phyloP scores from a whole-genome alignment of 2,888 invertebrate genomes.

The Lycophotia porphyrea region DNA sequence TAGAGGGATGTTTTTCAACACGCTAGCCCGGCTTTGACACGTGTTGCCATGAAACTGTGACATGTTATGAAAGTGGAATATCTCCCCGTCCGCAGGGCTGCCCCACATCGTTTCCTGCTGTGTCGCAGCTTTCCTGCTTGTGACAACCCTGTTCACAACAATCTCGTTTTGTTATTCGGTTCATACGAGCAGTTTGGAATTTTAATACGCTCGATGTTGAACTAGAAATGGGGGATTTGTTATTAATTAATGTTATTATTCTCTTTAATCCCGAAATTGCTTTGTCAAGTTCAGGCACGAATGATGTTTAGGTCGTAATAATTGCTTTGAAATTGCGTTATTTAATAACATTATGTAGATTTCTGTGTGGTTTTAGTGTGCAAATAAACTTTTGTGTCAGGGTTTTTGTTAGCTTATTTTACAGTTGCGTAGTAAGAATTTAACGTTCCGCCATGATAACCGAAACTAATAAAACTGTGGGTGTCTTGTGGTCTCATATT shows the following conservation, averaged over 20 bases:
- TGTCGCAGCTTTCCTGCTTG: slow-evolving; percentile 73
- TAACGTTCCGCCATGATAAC: slow-evolving; percentile 29
- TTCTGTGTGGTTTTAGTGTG: slow-evolving; percentile 10
- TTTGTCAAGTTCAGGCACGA: slow-evolving; percentile 52
- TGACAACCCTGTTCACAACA: slow-evolving; percentile 82
- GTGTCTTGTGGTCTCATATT: slow-evolving; percentile 52
- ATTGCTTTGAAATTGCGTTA: slow-evolving; percentile 31
- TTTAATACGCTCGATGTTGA: slow-evolving; percentile 51
- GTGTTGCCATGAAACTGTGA: slow-evolving; percentile 76
- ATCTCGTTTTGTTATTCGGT: slow-evolving; percentile 72
- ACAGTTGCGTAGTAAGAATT: slow-evolving; percentile 31
- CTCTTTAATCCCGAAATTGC: slow-evolving; percentile 55
- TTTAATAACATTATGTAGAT: slow-evolving; percentile 16
- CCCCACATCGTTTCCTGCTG: slow-evolving; percentile 72
- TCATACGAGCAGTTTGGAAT: slow-evolving; percentile 64
- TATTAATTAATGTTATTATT: slow-evolving; percentile 59
- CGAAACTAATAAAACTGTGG: slow-evolving; percentile 59
- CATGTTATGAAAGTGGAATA: slow-evolving; percentile 77
- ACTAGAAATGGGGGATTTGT: slow-evolving; percentile 48
- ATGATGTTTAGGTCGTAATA: slow-evolving; percentile 43
- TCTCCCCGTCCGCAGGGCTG: slow-evolving; percentile 70
- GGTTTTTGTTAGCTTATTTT: slow-evolving; percentile 34
- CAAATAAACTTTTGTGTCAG: neutral
- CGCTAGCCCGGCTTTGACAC: slow-evolving; percentile 71
- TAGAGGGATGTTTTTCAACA: slow-evolving; percentile 70